Base-by-base conservation (phyloP, 2,888 invertebrate species). In the Dichetophora obliterata region DNA sequence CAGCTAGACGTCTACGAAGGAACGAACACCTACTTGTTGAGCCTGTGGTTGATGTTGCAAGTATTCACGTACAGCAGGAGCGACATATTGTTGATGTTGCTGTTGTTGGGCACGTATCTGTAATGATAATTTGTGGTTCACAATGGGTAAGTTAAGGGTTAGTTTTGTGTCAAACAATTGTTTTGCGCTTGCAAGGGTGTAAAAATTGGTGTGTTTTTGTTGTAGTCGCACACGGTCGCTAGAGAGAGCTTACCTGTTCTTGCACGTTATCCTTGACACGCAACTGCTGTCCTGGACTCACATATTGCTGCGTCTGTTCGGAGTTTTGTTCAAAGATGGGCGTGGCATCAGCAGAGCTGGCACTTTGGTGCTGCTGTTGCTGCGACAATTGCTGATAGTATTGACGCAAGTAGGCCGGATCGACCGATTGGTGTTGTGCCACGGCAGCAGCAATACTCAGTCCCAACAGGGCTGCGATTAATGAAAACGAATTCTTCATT, bases 301-400 rank as follows among this genome's bases (percentile, higher is more conserved):
- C 90, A 74, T 90, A 90, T 88, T 91, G 89, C 89, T 90, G 88
- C 54, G 85, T 83, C 89, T 86, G 86, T 81, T 89, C 88, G 37
- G 88, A 91, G 54, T 91, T 90, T 75, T 89, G 88, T 83, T 90
- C 90, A 74, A 87, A 90, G 77, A 90, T 90, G 80, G 90, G 90
- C 75, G 90, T 89, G 86, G 90, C 82, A 78, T 90, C 89, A 65
- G 81, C 80, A 90, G 91, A 79, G 88, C 90, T 77, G 81, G 86
- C 78, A 88, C 91, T 83, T 90, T 90, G 84, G 61, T 86, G 85
- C 14, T 83, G 78, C 43, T 88, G 88, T 75, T 89, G 89, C 50
- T 68, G 68, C 24, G 68, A 48, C 81, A 88, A 82, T 79, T 88
- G 87, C 57, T 88, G 87, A 75, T 89, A 89, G 80, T 89, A 90